phyloP scores from a whole-genome alignment of 2,113 vertebrate species.

The Choloepus hoffmanni region DNA sequence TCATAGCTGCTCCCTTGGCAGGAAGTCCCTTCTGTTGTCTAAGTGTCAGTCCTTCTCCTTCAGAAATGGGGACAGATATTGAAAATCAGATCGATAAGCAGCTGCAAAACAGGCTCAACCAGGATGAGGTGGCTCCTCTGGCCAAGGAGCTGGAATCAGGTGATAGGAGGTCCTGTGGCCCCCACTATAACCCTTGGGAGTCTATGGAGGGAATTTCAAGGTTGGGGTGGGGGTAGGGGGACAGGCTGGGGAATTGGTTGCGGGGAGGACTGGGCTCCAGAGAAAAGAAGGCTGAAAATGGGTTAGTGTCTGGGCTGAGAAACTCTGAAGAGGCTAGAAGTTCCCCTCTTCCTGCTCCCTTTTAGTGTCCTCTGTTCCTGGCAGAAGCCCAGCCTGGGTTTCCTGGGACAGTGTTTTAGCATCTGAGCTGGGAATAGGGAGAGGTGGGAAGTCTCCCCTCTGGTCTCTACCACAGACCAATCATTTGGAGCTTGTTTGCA shows the following conservation, averaged over 20 bases:
- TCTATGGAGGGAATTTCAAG: not conserved
- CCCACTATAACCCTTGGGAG: not conserved
- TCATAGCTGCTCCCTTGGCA: slow-evolving; percentile 30
- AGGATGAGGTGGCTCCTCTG: slow-evolving; percentile 50
- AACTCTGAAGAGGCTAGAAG: not conserved
- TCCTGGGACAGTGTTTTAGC: not conserved
- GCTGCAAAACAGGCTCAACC: slow-evolving; percentile 59
- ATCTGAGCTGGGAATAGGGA: not conserved
- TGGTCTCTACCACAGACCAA: not conserved
- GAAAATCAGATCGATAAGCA: slow-evolving; percentile 58
- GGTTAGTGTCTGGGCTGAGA: not conserved
- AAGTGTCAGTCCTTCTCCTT: slow-evolving; percentile 35
- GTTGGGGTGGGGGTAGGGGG: not conserved
- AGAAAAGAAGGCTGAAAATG: not conserved
- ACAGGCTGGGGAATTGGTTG: not conserved
- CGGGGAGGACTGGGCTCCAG: not conserved
- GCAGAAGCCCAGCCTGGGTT: not conserved
- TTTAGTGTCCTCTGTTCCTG: not conserved
- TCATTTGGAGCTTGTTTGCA: slow-evolving; percentile 1
- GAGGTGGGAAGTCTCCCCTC: not conserved
- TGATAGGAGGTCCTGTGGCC: not conserved
- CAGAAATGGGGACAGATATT: slow-evolving; percentile 63
- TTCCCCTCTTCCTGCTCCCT: not conserved
- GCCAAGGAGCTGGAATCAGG: slow-evolving; percentile 57
- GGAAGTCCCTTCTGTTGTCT: slow-evolving; percentile 55